Conservation (phyloP, 92 coral and sea anemone genomes). For the Umimayanthus chanpuru region DNA sequence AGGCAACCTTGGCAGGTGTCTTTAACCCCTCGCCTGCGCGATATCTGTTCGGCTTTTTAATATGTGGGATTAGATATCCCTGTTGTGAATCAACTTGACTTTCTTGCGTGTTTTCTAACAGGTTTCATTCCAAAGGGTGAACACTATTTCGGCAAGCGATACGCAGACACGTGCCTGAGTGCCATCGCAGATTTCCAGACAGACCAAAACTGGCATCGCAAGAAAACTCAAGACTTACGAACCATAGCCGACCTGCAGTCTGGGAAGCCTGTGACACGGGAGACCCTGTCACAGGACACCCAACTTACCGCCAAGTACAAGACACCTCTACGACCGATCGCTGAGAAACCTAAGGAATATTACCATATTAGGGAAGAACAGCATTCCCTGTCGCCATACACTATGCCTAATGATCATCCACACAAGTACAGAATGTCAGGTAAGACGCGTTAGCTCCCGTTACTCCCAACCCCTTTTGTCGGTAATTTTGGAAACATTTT, state of each 20-base stretch:
- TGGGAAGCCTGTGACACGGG: slow-evolving; percentile 76
- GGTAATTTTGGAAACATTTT: too few species aligned
- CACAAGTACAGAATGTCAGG: slow-evolving; percentile 89
- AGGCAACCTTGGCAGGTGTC: too few species aligned
- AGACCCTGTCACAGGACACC: slow-evolving; percentile 68
- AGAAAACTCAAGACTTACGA: slow-evolving; percentile 75
- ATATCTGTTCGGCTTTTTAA: too few species aligned
- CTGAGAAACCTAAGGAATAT: slow-evolving; percentile 73
- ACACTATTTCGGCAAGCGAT: slow-evolving; percentile 90
- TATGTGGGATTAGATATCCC: too few species aligned
- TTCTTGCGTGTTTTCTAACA: slow-evolving; percentile 14
- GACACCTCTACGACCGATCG: slow-evolving; percentile 77
- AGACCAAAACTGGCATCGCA: slow-evolving; percentile 75
- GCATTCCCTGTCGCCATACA: slow-evolving; percentile 91
- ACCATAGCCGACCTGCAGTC: slow-evolving; percentile 82
- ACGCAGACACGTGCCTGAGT: slow-evolving; percentile 93
- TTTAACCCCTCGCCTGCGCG: neutral
- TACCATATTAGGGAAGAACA: slow-evolving; percentile 76
- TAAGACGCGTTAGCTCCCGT: neutral
- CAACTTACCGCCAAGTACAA: slow-evolving; percentile 66
- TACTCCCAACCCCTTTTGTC: too few species aligned
- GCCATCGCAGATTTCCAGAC: slow-evolving; percentile 89
- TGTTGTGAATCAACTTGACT: too few species aligned
- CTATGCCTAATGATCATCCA: slow-evolving; percentile 84
- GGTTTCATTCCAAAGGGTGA: slow-evolving; percentile 96